These are phyloP conservation scores for Psittacula cyanocephala DNA, from an alignment of 2,113 vertebrate genomes.

Conservation along the genomic window DNA sequence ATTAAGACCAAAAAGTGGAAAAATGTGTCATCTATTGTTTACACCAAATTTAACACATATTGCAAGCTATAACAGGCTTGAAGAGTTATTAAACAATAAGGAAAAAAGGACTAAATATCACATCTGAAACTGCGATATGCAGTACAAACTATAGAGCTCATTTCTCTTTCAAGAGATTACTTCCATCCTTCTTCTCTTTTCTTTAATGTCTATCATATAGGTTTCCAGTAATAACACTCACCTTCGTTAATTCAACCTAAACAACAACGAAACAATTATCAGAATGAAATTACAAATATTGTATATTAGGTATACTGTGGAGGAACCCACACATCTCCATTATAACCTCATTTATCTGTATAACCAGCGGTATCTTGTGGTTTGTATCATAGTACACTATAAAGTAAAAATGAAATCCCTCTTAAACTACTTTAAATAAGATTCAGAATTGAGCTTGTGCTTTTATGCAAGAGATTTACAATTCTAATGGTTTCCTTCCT, in stretches of 20 bases:
- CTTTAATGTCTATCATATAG: not conserved
- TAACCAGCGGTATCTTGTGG: not conserved
- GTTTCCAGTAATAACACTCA: not conserved
- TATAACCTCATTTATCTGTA: not conserved
- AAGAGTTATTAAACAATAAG: not conserved
- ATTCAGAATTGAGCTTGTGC: not conserved
- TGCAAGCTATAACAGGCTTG: not conserved
- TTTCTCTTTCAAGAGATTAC: not conserved
- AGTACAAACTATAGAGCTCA: not conserved
- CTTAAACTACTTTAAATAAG: not conserved
- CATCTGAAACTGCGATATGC: not conserved
- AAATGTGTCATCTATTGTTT: not conserved
- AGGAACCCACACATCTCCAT: not conserved
- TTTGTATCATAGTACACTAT: not conserved
- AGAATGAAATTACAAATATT: not conserved
- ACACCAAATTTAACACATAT: not conserved
- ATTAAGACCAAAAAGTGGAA: not conserved
- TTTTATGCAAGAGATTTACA: not conserved
- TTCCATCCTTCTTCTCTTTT: not conserved
- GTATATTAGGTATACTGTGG: not conserved
- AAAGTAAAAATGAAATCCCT: not conserved
- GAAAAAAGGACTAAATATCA: not conserved
- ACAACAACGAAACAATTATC: not conserved
- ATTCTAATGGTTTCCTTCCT: not conserved
- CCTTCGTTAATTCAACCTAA: not conserved